Evolutionary conservation across 2,888 invertebrate species (phyloP).

Genomic region (Thymelicus lineola): DNA sequence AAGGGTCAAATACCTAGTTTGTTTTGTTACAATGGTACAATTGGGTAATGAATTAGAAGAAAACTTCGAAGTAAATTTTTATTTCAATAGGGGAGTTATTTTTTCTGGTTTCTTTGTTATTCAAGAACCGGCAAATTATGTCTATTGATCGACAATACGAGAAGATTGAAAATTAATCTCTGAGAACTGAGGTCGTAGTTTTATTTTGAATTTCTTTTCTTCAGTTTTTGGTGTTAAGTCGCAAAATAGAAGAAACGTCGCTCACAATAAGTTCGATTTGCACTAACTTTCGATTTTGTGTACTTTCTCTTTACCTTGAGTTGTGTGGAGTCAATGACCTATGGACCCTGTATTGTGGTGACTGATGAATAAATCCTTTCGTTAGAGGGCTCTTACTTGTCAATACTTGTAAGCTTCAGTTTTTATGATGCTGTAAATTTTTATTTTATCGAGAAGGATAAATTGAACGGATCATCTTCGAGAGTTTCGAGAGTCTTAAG

Average conservation of each 20-base stretch:
- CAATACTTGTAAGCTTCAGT: constrained; percentile 23
- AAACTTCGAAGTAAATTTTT: background rate
- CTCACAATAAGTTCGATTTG: constrained; percentile 22
- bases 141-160: constrained; percentile 1
- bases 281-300: constrained; percentile 64
- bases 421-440: constrained; percentile 30
- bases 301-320: constrained; percentile 72
- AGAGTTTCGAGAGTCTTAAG: constrained; percentile 12
- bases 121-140: constrained; percentile 11
- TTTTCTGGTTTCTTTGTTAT: constrained; percentile 3
- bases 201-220: constrained; percentile 24
- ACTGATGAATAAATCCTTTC: constrained; percentile 38
- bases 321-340: constrained; percentile 47
- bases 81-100: background rate
- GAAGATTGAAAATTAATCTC: constrained; percentile 17
- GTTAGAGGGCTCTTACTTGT: constrained; percentile 38
- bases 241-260: constrained; percentile 14
- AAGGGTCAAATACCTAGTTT: too few relatives aligned
- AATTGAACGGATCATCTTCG: constrained; percentile 27
- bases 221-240: constrained; percentile 10
- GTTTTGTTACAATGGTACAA: too few relatives aligned
- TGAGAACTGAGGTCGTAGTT: constrained; percentile 5
- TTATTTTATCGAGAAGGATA: constrained; percentile 36
- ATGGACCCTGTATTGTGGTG: constrained; percentile 10
- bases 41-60: too few relatives aligned